Percentiles rank a stretch among this genome's conserved stretches.
These are phyloP conservation scores for Plebejus melissa DNA, from an alignment of 2,888 invertebrate genomes.

Conservation along the genomic window DNA sequence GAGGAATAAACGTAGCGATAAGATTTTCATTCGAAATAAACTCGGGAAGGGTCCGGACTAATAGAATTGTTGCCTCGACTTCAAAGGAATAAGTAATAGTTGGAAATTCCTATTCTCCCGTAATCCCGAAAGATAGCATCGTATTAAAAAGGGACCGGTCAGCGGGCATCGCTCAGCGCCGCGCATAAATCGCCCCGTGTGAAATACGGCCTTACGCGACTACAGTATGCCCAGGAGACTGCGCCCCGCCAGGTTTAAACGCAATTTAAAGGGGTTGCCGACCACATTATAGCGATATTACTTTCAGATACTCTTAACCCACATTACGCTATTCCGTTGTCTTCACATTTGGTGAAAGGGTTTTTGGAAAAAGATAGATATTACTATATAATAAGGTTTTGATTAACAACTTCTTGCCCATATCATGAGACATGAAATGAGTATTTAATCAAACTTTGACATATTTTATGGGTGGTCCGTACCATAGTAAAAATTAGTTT, in stretches of 20 bases:
- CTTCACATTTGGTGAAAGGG: background rate
- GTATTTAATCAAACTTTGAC: no score
- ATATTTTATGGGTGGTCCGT: background rate
- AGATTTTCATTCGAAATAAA: constrained; percentile 36
- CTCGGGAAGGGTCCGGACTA: constrained; percentile 36
- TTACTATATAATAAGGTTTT: background rate
- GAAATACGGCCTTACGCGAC: constrained; percentile 22
- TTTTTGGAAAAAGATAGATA: background rate
- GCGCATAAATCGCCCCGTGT: constrained; percentile 29
- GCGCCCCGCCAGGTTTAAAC: constrained; percentile 8
- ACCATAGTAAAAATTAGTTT: background rate
- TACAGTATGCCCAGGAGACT: constrained; percentile 26
- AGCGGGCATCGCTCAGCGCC: constrained; percentile 26
- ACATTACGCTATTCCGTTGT: background rate
- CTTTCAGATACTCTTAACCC: constrained; percentile 5
- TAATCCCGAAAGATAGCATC: constrained; percentile 66
- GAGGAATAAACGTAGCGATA: constrained; percentile 19
- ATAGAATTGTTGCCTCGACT: constrained; percentile 40
- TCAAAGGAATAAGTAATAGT: constrained; percentile 44
- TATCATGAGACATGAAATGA: no score
- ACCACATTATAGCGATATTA: constrained; percentile 21
- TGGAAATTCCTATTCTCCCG: constrained; percentile 44
- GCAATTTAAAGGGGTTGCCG: constrained; percentile 24
- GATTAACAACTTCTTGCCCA: background rate
- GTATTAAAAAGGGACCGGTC: constrained; percentile 57